Evolutionary conservation across 30 jellyfish, hydroid and myxozoan genomes (phyloP), one percentile per base, ranked within the genome.

Genomic region (Pelagia noctiluca): DNA sequence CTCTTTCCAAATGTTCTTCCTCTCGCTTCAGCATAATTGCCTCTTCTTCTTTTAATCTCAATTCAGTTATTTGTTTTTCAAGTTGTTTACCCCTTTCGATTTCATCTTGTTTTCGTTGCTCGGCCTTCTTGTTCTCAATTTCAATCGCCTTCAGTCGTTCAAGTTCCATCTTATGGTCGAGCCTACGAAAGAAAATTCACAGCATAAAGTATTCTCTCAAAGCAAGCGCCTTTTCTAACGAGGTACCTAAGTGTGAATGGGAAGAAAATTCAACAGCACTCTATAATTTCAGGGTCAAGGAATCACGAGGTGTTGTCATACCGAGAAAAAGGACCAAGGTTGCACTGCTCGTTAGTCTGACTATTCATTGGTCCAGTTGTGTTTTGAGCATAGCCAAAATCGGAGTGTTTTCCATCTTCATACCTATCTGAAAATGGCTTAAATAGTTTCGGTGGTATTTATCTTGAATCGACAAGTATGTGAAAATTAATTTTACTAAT

Each of bases 31-130:
- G 36, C 98, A 91, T 91, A 46, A 76, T 63, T 1, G 89, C 85
- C 34, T 91, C 98, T 71, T 91, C 93, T 37, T 91, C 98, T 68
- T 85, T 91, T 23, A 80, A 1, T n/a, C 81, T 87, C 8, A 91
- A 52, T 47, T 63, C 90, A 25, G 82, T 88, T 66, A 91, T 91
- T 74, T 91, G 98, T 50, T 47, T 63, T 37, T 71, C 83, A 35
- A 91, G 88, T 23, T 73, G 86, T 1, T 30, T 28, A 42, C 85
- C 83, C 63, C 63, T 22, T 63, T 70, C 88, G 21, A 61, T 50
- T 19, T 91, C 88, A 12, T 63, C 89, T 21, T 32, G 46, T 46
- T 25, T 71, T 65, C 79, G 68, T 28, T 77, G 47, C 37, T 76
- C 80, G 0, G 66, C 79, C 53, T 84, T 84, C 75, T 63, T 63